These are phyloP conservation scores for Eupithecia pulchellata DNA, from an alignment of 2,888 invertebrate species.

Conservation along the genomic window DNA sequence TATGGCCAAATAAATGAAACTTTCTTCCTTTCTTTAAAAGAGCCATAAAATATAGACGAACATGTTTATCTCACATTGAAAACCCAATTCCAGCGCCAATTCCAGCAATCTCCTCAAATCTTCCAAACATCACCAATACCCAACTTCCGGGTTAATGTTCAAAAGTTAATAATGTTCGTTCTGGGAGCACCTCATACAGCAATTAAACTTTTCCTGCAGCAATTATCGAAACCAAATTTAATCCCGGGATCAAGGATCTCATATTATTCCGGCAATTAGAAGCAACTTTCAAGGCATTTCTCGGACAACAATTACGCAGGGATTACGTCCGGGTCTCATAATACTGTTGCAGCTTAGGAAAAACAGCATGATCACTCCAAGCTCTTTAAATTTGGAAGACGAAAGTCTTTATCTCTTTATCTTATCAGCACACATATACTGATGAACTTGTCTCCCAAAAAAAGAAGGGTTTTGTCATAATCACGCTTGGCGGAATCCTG, in stretches of 20 bases:
- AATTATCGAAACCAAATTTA: conserved; percentile 51
- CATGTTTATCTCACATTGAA: not conserved
- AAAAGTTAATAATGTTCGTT: conserved; percentile 9
- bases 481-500: too few relatives aligned
- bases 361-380: conserved; percentile 5
- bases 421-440: not conserved
- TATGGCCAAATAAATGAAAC: too few relatives aligned
- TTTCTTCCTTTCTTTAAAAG: too few relatives aligned
- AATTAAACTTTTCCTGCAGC: conserved; percentile 34
- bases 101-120: conserved; percentile 3
- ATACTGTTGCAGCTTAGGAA: conserved; percentile 46
- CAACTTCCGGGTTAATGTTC: conserved; percentile 1
- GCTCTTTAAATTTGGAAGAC: not conserved
- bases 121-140: conserved; percentile 2
- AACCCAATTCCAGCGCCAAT: not conserved
- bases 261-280: conserved; percentile 64
- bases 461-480: too few relatives aligned
- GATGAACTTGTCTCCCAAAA: too few relatives aligned
- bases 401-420: not conserved
- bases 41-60: not conserved
- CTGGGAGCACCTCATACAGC: conserved; percentile 21
- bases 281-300: conserved; percentile 72
- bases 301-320: conserved; percentile 80
- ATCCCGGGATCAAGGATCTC: conserved; percentile 51
- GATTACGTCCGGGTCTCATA: conserved; percentile 79